Base-by-base conservation (phyloP, 2,797 vertebrate species). In the Hafferia zeledoni region DNA sequence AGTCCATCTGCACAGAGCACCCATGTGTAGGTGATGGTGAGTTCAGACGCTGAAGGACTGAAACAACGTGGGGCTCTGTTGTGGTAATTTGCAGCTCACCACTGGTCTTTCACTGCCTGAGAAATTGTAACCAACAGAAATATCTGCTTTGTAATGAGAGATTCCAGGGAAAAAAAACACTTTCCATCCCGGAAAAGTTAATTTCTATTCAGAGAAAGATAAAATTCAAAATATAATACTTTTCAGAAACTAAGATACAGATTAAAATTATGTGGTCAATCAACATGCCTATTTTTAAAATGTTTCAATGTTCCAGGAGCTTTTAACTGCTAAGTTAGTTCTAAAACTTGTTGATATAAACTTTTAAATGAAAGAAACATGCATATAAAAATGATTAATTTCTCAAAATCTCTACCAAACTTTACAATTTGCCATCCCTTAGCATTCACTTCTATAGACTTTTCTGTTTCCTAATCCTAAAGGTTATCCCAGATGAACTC, bases 21-120 rank as follows among this genome's bases (percentile, higher is more conserved):
- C 13, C 12, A 2, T 0, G 0, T 9, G 1, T 17, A 25, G 24
- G 11, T 46, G 61, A 50, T 2, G 5, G 15, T 39, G 25, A 61
- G 13, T 52, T 78, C 76, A 69, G 59, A 75, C 71, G 20, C 46
- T 75, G 50, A 52, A 81, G 47, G 13, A 30, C 52, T 75, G 28
- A 47, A 69, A 28, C 0, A 0, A 9, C 0, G 1, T 25, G 25
- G 46, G 28, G 30, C 13, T 84, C 49, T 80, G 39, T 75, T 0
- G 0, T 39, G 43, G 44, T 24, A 52, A 68, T 6, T 56, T 41
- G 25, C 41, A 68, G 52, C 23, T 85, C 10, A 19, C 8, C 1
- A 2, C 52, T 56, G 59, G 16, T 67, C 27, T 92, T 87, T 70
- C 60, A 63, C 30, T 80, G 68, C 46, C 53, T 75, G 17, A 22